phyloP scores from a whole-genome alignment of 1,140 invertebrate species.

The Temnothorax nylanderi region DNA sequence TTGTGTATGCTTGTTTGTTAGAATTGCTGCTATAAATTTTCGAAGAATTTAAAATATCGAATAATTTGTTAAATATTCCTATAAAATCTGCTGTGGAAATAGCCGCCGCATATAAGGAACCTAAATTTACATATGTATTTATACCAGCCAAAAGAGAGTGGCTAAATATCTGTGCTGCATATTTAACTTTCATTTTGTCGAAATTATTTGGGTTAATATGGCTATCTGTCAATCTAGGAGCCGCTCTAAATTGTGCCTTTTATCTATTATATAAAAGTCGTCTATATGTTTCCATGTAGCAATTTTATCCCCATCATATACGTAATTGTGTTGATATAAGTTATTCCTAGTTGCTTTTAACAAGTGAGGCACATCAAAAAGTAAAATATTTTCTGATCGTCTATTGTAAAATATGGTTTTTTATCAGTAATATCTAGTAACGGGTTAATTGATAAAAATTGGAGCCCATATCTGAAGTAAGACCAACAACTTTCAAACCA shows the following conservation, averaged over 20 bases:
- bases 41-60: conserved; percentile 5
- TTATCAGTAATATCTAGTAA: too few relatives aligned
- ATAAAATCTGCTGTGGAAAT: neutral
- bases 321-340: too few relatives aligned
- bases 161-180: neutral
- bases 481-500: too few relatives aligned
- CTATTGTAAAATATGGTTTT: too few relatives aligned
- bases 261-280: too few relatives aligned
- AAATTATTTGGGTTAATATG: neutral
- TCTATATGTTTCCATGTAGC: too few relatives aligned
- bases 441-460: too few relatives aligned
- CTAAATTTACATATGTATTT: neutral
- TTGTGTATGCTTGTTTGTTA: conserved; percentile 14
- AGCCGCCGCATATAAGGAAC: neutral
- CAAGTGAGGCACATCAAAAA: too few relatives aligned
- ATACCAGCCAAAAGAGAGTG: neutral
- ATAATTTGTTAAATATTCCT: conserved; percentile 6
- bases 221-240: neutral
- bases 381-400: too few relatives aligned
- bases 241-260: neutral
- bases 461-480: too few relatives aligned
- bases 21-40: neutral
- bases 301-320: too few relatives aligned
- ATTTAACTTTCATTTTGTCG: neutral
- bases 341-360: too few relatives aligned